These are phyloP conservation scores for Phymanthus crucifer DNA, from an alignment of 92 coral and sea anemone species.

Conservation along the genomic window DNA sequence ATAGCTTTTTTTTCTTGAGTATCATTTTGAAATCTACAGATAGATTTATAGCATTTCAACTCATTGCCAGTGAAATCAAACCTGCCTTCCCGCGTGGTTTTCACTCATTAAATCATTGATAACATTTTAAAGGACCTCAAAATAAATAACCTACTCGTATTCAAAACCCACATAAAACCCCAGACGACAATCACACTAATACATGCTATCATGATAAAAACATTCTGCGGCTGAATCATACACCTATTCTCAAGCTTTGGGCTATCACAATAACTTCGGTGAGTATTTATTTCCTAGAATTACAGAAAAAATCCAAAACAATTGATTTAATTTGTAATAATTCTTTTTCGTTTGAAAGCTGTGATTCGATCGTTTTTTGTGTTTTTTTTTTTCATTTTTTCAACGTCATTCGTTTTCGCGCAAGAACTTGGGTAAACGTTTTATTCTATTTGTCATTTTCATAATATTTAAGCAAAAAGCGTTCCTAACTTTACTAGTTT, in stretches of 20 bases:
- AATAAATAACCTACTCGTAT: background rate
- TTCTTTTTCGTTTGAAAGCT: background rate
- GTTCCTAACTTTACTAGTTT: background rate
- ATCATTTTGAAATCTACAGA: background rate
- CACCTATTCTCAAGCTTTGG: background rate
- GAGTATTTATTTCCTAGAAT: background rate
- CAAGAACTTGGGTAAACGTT: background rate
- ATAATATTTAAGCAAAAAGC: background rate
- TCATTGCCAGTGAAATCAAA: background rate
- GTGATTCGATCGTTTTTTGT: background rate
- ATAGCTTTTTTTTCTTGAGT: background rate
- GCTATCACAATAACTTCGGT: background rate
- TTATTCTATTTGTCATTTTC: background rate
- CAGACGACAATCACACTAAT: background rate
- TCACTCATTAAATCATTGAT: conserved; percentile 7
- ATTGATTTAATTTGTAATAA: background rate
- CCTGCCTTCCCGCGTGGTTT: background rate
- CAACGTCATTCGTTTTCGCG: too few species aligned
- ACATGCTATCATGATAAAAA: background rate
- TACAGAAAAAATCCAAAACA: background rate
- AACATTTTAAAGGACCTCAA: conserved; percentile 7
- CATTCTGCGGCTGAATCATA: background rate
- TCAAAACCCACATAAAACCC: background rate
- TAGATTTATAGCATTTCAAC: background rate
- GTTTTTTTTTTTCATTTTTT: too few species aligned